Evolutionary conservation across 2,797 vertebrate species (phyloP).

Genomic region (Dendrocincla tyrannina): DNA sequence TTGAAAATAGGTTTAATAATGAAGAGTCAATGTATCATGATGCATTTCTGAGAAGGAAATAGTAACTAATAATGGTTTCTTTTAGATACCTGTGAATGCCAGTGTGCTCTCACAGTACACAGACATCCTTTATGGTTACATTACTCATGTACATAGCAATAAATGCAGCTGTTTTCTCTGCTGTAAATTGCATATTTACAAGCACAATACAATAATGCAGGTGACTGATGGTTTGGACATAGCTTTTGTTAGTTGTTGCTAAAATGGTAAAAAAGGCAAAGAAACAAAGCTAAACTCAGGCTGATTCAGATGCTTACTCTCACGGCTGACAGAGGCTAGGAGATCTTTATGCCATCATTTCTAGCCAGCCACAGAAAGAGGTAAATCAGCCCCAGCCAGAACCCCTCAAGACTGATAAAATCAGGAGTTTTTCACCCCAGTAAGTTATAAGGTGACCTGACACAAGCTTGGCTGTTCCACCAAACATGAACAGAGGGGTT

Average conservation of each 20-base stretch:
- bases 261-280: background rate
- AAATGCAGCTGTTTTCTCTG: background rate
- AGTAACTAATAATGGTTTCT: background rate
- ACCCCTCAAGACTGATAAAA: background rate
- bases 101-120: background rate
- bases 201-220: background rate
- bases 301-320: background rate
- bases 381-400: background rate
- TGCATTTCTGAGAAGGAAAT: background rate
- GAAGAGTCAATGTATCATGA: background rate
- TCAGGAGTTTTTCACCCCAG: background rate
- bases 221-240: background rate
- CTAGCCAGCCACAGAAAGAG: background rate
- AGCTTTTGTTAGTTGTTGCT: background rate
- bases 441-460: background rate
- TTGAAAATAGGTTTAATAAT: background rate
- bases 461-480: background rate
- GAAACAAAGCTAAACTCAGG: background rate
- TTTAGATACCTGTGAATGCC: background rate
- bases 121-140: background rate
- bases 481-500: background rate
- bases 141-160: background rate
- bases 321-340: rapidly evolving
- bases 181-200: background rate
- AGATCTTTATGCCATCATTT: background rate